A percentile compares a stretch with the other conserved stretches of the same genome.
Conservation (phyloP, 1,140 invertebrate species). For the Lasioglossum baleicum region DNA sequence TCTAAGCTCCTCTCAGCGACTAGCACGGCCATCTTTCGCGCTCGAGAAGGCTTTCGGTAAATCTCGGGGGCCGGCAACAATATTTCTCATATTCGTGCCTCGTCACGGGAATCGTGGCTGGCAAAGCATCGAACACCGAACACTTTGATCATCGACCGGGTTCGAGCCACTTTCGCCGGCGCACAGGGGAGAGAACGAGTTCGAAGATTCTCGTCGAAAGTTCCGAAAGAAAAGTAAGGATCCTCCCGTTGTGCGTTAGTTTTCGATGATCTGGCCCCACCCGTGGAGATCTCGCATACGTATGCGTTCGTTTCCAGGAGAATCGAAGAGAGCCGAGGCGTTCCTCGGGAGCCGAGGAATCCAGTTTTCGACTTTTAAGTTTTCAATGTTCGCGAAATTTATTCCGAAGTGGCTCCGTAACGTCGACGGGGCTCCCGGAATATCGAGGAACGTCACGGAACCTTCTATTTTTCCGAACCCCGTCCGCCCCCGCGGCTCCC, state of each 20-base stretch:
- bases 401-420: slow-evolving; percentile 1
- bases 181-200: background rate
- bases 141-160: background rate
- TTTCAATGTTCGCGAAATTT: slow-evolving; percentile 18
- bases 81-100: slow-evolving; percentile 60
- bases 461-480: slow-evolving; percentile 18
- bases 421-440: background rate
- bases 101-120: slow-evolving; percentile 34
- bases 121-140: slow-evolving; percentile 20
- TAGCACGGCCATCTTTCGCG: slow-evolving; percentile 58
- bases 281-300: background rate
- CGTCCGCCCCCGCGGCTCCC: background rate
- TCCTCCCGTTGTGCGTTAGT: background rate
- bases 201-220: background rate
- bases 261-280: background rate
- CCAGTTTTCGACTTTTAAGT: slow-evolving; percentile 12
- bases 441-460: slow-evolving; percentile 23
- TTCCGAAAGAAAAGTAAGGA: background rate
- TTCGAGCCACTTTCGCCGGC: background rate
- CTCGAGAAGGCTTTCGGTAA: slow-evolving; percentile 62
- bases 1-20: slow-evolving; percentile 71
- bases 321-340: background rate
- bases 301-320: background rate
- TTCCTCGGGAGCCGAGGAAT: background rate
- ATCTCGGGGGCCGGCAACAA: slow-evolving; percentile 59